Percentiles rank a stretch among this genome's conserved stretches.
Conservation (phyloP, 2,797 vertebrate species). For the Poeciliopsis paucimaculata region DNA sequence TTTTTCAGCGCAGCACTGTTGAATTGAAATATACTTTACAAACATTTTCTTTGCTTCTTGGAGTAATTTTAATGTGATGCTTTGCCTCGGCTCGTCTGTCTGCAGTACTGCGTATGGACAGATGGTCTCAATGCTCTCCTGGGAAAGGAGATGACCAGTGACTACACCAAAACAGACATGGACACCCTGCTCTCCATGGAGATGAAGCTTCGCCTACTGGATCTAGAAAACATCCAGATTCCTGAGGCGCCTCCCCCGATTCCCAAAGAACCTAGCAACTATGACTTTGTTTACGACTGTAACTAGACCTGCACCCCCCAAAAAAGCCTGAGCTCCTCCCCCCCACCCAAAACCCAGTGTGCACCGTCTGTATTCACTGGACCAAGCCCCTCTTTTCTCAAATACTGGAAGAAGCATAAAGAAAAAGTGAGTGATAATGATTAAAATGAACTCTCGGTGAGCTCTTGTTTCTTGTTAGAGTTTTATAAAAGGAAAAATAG, state of each 20-base stretch:
- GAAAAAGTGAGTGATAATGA: slow-evolving; percentile 57
- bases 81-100: not conserved
- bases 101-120: slow-evolving; percentile 97
- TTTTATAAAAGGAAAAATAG: slow-evolving; percentile 53
- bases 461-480: slow-evolving; percentile 63
- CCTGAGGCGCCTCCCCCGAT: slow-evolving; percentile 96
- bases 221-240: slow-evolving; percentile 99
- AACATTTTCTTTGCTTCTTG: not conserved
- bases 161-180: slow-evolving; percentile 94
- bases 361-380: slow-evolving; percentile 74
- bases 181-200: slow-evolving; percentile 99
- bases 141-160: slow-evolving; percentile 98
- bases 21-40: not conserved
- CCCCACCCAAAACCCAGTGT: slow-evolving; percentile 37
- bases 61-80: not conserved
- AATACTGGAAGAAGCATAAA: slow-evolving; percentile 85
- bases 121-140: slow-evolving; percentile 96
- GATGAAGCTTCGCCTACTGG: slow-evolving; percentile 98
- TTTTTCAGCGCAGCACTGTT: not conserved
- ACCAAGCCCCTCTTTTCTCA: slow-evolving; percentile 69
- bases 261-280: slow-evolving; percentile 99
- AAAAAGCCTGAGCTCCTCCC: slow-evolving; percentile 33
- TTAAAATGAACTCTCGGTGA: slow-evolving; percentile 61
- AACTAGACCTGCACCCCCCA: slow-evolving; percentile 81
- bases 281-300: slow-evolving; percentile 99